phyloP scores from a whole-genome alignment of 2,888 invertebrate species.

The Caenorhabditis wallacei region DNA sequence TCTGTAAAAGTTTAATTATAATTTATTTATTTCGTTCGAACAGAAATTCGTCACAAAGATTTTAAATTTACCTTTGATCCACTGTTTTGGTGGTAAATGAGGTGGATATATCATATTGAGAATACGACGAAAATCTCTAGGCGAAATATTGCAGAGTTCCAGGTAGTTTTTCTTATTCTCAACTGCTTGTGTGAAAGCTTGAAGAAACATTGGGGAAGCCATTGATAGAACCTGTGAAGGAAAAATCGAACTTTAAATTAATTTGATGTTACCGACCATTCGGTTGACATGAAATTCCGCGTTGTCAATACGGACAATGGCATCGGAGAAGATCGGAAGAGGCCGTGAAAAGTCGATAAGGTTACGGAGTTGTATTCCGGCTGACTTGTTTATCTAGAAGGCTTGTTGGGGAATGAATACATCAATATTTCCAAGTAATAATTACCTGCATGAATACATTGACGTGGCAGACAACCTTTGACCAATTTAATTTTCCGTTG shows the following conservation, averaged over 20 bases:
- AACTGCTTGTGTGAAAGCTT: not conserved
- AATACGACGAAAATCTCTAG: conserved; percentile 38
- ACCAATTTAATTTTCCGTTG: not conserved
- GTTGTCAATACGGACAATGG: not conserved
- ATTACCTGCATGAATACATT: conserved; percentile 39
- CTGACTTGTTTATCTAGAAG: conserved; percentile 23
- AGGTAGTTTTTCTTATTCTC: not conserved
- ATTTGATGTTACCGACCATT: conserved; percentile 12
- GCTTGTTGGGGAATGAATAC: conserved; percentile 8
- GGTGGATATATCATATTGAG: conserved; percentile 45
- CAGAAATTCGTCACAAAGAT: not conserved
- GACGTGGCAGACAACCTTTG: not conserved
- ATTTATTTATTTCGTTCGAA: too few species aligned
- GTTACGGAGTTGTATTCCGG: conserved; percentile 45
- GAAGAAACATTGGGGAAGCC: conserved; percentile 37
- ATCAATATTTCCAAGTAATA: not conserved
- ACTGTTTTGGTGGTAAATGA: conserved; percentile 42
- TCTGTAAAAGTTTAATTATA: conserved; percentile 6
- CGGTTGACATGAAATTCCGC: conserved; percentile 34
- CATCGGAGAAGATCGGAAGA: conserved; percentile 43
- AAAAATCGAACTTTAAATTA: too few species aligned
- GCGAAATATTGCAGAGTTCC: not conserved
- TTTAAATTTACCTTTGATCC: conserved; percentile 41
- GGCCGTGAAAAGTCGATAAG: conserved; percentile 39
- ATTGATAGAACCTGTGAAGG: conserved; percentile 37